Conservation (phyloP, 2,113 vertebrate genomes). For the Illadopsis cleaveri region DNA sequence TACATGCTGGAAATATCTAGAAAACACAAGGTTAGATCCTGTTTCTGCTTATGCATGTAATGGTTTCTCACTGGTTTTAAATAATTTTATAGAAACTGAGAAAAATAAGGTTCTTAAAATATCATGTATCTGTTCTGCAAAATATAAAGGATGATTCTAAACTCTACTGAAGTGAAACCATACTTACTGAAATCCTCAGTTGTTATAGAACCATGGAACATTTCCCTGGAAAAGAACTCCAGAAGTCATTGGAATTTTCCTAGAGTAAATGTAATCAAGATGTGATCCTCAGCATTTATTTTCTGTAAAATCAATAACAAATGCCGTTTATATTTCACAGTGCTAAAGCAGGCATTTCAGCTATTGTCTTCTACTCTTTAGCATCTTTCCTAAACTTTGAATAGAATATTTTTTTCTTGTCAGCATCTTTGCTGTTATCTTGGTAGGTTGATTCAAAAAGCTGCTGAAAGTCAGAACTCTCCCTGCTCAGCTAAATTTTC, state of each 20-base stretch:
- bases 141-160: not conserved
- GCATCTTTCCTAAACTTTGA: not conserved
- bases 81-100: not conserved
- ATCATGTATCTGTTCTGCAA: not conserved
- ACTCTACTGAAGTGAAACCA: not conserved
- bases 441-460: not conserved
- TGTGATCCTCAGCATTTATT: not conserved
- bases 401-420: not conserved
- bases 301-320: not conserved
- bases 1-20: not conserved
- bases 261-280: constrained; percentile 2
- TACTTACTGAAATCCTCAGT: not conserved
- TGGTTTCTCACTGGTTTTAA: not conserved
- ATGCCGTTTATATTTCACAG: not conserved
- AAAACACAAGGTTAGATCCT: not conserved
- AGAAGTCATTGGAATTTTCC: not conserved
- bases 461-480: not conserved
- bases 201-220: not conserved
- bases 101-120: not conserved
- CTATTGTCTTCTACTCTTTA: not conserved
- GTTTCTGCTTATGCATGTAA: not conserved
- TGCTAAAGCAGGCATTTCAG: not conserved
- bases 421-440: not conserved
- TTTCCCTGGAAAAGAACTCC: not conserved
- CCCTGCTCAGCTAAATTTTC: not conserved